Evolutionary conservation across 2,797 vertebrate species (phyloP).

Genomic region (Halcyon smyrnensis): DNA sequence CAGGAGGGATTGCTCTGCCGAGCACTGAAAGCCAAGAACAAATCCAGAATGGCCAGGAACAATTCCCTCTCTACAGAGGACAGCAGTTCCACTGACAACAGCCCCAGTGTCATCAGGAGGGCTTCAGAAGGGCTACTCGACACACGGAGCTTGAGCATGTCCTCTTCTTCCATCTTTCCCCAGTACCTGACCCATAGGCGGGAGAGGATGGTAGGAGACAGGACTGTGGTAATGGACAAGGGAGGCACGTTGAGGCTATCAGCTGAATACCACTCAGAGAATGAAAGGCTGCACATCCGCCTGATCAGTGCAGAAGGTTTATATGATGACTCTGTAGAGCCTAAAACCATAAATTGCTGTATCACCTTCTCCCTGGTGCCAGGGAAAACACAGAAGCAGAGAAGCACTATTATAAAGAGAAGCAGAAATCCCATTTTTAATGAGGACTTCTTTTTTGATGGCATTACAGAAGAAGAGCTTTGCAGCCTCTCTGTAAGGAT

Average conservation of each 20-base stretch:
- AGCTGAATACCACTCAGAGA: slow-evolving; percentile 84
- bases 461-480: slow-evolving; percentile 84
- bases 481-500: slow-evolving; percentile 81
- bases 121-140: slow-evolving; percentile 81
- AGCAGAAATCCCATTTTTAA: slow-evolving; percentile 90
- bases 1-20: slow-evolving; percentile 84
- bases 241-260: slow-evolving; percentile 85
- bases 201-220: slow-evolving; percentile 71
- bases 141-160: slow-evolving; percentile 58
- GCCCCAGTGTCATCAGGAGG: slow-evolving; percentile 85
- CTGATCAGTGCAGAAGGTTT: slow-evolving; percentile 87
- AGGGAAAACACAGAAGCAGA: slow-evolving; percentile 87
- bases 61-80: slow-evolving; percentile 91
- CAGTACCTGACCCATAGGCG: slow-evolving; percentile 78
- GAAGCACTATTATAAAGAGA: slow-evolving; percentile 87
- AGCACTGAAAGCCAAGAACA: slow-evolving; percentile 74
- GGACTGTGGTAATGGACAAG: slow-evolving; percentile 12
- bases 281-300: slow-evolving; percentile 86
- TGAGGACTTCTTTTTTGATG: slow-evolving; percentile 92
- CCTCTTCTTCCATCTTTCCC: slow-evolving; percentile 80
- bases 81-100: slow-evolving; percentile 91
- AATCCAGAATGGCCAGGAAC: slow-evolving; percentile 81
- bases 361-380: slow-evolving; percentile 84
- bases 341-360: slow-evolving; percentile 87
- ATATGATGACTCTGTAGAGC: slow-evolving; percentile 79